Evolutionary conservation across 2,113 vertebrate genomes (phyloP), one percentile per base, ranked within the genome.

Genomic region (Prunella fulvescens): DNA sequence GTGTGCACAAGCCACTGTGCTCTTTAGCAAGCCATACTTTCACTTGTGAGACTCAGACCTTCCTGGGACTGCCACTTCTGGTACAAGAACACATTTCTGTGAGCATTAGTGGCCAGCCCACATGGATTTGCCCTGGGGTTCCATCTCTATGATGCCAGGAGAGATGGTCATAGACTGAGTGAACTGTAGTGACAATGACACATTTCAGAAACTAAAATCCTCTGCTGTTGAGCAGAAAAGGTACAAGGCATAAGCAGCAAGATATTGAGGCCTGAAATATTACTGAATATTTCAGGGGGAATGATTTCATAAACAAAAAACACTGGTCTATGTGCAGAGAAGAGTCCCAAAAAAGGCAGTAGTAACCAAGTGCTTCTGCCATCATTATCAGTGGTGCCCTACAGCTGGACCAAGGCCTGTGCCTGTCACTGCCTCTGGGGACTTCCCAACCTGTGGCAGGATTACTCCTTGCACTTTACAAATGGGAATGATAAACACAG

Each of bases 371-470:
- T 13, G 66, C 19, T 82, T 48, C 40, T 19, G 22, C 25, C 19
- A 29, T 35, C 48, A 3, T 28, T 69, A 35, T 6, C 0, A 0
- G 16, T 8, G 44, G 20, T 35, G 23, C 3, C 51, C 35, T 35
- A 13, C 2, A 3, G 37, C 37, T 37, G 37, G 37, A 37, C 37
- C 37, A 37, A 85, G 19, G 22, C 22, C 14, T 20, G 4, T 8
- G 54, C 35, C 62, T 78, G 19, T 22, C 7, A 11, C 35, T 85
- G 25, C 16, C 28, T 48, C 23, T 29, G n/a, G 19, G 40, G 4
- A 23, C 14, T 12, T 1, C 47, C 39, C 26, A 65, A 5, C 15
- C 47, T 37, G 33, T 2, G 7, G 19, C 15, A 70, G 76, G 31
- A 42, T 40, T 11, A 15, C 5, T 73, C 14, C 35, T 25, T 10